Conservation (phyloP, 2,797 vertebrate genomes). For the Pteropus rufus region DNA sequence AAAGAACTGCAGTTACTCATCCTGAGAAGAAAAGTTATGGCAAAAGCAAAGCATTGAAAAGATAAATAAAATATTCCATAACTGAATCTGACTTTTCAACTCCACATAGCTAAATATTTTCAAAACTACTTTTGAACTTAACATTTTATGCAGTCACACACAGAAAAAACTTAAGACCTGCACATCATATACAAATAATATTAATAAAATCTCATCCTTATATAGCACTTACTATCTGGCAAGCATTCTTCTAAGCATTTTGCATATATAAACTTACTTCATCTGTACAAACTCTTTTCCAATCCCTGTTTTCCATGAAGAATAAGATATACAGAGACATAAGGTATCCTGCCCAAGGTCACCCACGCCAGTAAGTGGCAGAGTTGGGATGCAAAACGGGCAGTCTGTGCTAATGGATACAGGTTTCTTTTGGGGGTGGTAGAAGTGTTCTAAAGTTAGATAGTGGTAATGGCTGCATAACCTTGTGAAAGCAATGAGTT, state of each 20-base stretch:
- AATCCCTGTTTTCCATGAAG: background rate
- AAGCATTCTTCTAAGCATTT: background rate
- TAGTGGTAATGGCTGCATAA: too few species aligned
- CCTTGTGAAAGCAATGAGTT: too few species aligned
- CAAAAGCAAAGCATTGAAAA: background rate
- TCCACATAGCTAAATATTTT: background rate
- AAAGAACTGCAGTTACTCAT: background rate
- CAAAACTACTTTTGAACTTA: conserved; percentile 1
- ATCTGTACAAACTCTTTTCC: background rate
- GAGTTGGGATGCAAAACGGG: background rate
- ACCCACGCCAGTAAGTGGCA: background rate
- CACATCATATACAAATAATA: background rate
- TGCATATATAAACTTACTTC: background rate
- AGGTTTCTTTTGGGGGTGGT: too few species aligned
- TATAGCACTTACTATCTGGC: background rate
- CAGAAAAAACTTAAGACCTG: background rate
- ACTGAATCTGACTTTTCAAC: background rate
- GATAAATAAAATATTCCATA: background rate
- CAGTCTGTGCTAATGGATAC: background rate
- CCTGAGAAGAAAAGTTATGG: background rate
- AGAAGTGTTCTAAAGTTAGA: too few species aligned
- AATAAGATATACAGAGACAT: background rate
- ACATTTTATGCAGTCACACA: background rate
- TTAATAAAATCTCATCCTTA: background rate
- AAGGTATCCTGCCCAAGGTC: background rate